phyloP scores from a whole-genome alignment of 2,797 vertebrate genomes.

The Arnoldichthys spilopterus region DNA sequence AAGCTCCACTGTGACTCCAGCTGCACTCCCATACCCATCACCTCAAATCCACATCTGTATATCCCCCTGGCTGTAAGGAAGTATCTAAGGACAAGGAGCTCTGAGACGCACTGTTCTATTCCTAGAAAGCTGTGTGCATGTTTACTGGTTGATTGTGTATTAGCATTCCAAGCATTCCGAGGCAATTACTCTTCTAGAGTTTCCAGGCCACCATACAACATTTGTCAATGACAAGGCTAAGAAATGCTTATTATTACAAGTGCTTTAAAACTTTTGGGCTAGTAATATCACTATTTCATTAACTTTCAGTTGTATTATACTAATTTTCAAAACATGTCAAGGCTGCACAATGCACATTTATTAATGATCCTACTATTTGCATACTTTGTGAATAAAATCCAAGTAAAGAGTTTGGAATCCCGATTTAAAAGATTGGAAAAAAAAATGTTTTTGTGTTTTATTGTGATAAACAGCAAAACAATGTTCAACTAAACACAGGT shows the following conservation, averaged over 20 bases:
- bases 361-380: not conserved
- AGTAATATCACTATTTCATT: conserved; percentile 12
- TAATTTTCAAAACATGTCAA: conserved; percentile 3
- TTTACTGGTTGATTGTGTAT: conserved; percentile 19
- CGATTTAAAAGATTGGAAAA: too few relatives aligned
- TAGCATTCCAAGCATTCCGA: conserved; percentile 26
- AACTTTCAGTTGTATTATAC: not conserved
- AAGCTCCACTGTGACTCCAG: conserved; percentile 27
- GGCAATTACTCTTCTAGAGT: conserved; percentile 21
- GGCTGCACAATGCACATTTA: not conserved
- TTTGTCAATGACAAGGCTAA: conserved; percentile 39
- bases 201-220: conserved; percentile 19
- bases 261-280: conserved; percentile 15
- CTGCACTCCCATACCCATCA: conserved; percentile 28
- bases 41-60: conserved; percentile 40
- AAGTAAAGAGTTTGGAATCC: not conserved
- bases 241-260: conserved; percentile 27
- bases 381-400: not conserved
- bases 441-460: too few relatives aligned
- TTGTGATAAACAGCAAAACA: too few relatives aligned
- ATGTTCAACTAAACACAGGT: too few relatives aligned
- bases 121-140: not conserved
- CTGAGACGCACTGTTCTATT: conserved; percentile 29
- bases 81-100: conserved; percentile 32
- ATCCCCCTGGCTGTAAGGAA: conserved; percentile 36